Base-by-base conservation (phyloP, 2,797 vertebrate genomes). In the Hippocampus kuda region DNA sequence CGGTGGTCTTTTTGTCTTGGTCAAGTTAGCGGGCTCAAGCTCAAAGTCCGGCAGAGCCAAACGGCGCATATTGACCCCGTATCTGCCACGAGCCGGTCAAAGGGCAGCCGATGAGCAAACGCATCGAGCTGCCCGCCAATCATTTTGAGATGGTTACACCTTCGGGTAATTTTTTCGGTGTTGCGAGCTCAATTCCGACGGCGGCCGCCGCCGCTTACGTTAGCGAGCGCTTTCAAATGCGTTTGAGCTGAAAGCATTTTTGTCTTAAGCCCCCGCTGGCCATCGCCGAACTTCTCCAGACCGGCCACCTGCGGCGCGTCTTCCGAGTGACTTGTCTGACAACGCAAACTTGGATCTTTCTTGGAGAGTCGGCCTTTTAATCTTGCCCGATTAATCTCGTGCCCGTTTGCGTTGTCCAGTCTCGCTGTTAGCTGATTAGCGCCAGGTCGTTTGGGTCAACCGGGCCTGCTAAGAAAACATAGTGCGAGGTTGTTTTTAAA, bases 371-470 rank as follows among this genome's bases (percentile, higher is more conserved):
- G 46, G n/a, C 5, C 59, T 70, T 81, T 79, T 74, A 71, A 70
- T 82, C 71, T 75, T 9, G 1, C 38, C 54, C 65, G 71, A 77
- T 73, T 79, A 73, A 71, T 72, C 51, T 18, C 65, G 48, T 77
- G 65, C 72, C 57, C 6, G 1, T 65, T 76, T 70, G 72, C 63
- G 57, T 70, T 60, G 27, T 38, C 16, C 65, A 57, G 54, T 70
- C 75, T 68, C 66, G 42, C 69, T 69, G 54, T 76, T 71, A 72
- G 67, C 72, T 70, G 75, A 82, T 86, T 80, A 81, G 76, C 9
- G 65, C 2, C 49, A 66, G 70, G 73, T 77, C 13, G 2, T 68
- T 27, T 57, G 70, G 72, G 72, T 72, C 72, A 67, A 48, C 27
- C 46, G 26, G 54, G 41, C 65, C 63, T 20, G 42, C 24, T 67